Evolutionary conservation across 2,797 vertebrate species (phyloP).

Genomic region (Pangasius larnaudii): DNA sequence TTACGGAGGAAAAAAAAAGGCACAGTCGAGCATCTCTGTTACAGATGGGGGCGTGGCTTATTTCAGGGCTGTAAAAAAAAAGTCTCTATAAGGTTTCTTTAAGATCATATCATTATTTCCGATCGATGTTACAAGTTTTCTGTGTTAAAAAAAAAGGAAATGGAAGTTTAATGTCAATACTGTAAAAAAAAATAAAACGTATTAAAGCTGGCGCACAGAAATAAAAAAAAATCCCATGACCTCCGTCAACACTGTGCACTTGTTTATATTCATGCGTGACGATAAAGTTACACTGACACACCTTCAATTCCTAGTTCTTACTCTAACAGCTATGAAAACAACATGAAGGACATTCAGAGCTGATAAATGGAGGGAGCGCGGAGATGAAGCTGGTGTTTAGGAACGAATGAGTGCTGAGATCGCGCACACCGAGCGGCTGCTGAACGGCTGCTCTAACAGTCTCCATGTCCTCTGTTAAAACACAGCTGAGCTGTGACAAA

Average conservation of each 20-base stretch:
- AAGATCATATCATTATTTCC: neutral
- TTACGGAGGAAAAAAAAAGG: neutral
- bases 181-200: slow-evolving; percentile 11
- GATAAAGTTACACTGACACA: neutral
- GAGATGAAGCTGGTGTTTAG: neutral
- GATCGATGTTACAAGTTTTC: neutral
- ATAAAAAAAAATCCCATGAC: neutral
- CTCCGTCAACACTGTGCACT: slow-evolving; percentile 26
- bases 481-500: neutral
- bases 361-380: too few species aligned
- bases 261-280: neutral
- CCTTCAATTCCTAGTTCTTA: neutral
- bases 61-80: neutral
- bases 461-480: neutral
- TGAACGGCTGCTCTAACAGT: neutral
- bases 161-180: neutral
- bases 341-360: neutral
- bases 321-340: neutral
- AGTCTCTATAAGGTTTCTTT: neutral
- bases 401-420: slow-evolving; percentile 14
- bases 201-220: slow-evolving; percentile 4
- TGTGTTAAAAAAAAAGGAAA: neutral
- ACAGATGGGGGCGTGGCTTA: neutral
- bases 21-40: neutral
- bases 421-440: neutral